Conservation (phyloP, 2,797 vertebrate genomes). For the Siniperca scherzeri region DNA sequence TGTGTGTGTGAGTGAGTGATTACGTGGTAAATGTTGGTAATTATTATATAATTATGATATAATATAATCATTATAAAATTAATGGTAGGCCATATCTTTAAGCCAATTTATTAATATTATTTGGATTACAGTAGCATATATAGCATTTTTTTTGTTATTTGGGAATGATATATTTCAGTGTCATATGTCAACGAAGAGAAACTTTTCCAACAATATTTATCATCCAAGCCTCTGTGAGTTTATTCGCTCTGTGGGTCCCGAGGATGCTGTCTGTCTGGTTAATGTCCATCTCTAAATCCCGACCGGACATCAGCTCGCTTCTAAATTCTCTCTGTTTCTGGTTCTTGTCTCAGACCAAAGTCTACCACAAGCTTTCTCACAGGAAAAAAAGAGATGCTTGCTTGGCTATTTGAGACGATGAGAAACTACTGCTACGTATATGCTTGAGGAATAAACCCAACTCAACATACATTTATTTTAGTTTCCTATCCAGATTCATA, state of each 20-base stretch:
- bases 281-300: slow-evolving; percentile 77
- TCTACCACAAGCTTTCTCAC: slow-evolving; percentile 64
- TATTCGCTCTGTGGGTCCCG: slow-evolving; percentile 55
- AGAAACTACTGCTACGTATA: slow-evolving; percentile 27
- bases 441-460: slow-evolving; percentile 15
- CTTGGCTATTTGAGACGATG: slow-evolving; percentile 47
- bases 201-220: slow-evolving; percentile 39
- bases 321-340: slow-evolving; percentile 79
- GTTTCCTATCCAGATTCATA: slow-evolving; percentile 1
- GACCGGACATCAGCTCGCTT: slow-evolving; percentile 75
- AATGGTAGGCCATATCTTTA: neutral
- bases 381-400: slow-evolving; percentile 27
- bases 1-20: neutral
- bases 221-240: slow-evolving; percentile 32
- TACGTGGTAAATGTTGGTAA: neutral
- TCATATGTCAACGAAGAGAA: neutral
- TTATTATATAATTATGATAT: neutral
- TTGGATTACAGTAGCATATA: neutral
- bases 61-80: neutral
- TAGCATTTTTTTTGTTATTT: neutral
- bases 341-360: slow-evolving; percentile 74
- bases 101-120: neutral
- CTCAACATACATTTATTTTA: neutral
- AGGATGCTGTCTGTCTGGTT: slow-evolving; percentile 77
- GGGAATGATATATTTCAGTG: neutral